Conservation (phyloP, 2,113 vertebrate genomes). For the Passerina amoena region DNA sequence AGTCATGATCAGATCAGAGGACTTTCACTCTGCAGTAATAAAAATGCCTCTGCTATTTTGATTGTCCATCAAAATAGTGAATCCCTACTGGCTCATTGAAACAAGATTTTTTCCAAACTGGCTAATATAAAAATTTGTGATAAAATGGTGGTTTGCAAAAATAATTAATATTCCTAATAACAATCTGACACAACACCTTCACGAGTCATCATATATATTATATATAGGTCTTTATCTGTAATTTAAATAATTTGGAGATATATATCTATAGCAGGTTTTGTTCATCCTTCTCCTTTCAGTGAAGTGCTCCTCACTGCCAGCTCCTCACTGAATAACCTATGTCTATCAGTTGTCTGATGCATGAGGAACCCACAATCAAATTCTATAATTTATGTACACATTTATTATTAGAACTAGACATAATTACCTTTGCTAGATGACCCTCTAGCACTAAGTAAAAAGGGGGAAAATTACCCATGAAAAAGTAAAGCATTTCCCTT, state of each 20-base stretch:
- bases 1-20: not conserved
- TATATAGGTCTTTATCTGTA: not conserved
- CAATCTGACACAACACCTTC: not conserved
- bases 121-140: not conserved
- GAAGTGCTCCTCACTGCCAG: not conserved
- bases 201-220: not conserved
- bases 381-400: not conserved
- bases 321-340: not conserved
- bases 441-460: not conserved
- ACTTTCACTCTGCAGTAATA: not conserved
- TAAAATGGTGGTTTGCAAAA: not conserved
- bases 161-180: not conserved
- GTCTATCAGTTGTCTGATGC: not conserved
- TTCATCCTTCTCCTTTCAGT: not conserved
- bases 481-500: not conserved
- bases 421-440: not conserved
- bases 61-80: not conserved
- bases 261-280: not conserved
- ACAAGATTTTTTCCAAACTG: not conserved
- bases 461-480: not conserved
- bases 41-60: not conserved
- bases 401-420: not conserved
- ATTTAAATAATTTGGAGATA: not conserved
- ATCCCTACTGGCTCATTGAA: accelerated
- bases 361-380: not conserved